phyloP scores from a whole-genome alignment of 1,140 invertebrate species.

The Drosophila suzukii region DNA sequence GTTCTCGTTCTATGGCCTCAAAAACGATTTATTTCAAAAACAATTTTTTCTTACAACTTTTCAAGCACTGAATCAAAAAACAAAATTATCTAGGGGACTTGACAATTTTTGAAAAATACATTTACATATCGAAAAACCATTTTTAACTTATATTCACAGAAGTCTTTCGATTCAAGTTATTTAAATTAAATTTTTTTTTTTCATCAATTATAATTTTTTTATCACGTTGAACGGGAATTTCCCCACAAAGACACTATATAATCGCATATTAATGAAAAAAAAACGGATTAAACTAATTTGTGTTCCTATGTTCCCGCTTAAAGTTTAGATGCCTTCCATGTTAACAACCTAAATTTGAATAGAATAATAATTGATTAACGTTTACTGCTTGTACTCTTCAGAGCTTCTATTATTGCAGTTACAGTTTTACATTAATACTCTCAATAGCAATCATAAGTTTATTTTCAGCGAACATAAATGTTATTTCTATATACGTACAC shows the following conservation, averaged over 20 bases:
- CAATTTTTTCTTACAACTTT: too few species aligned
- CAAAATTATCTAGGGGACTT: neutral
- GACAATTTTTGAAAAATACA: neutral
- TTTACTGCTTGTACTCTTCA: conserved; percentile 9
- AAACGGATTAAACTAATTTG: conserved; percentile 1
- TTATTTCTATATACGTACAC: conserved; percentile 11
- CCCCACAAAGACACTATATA: conserved; percentile 2
- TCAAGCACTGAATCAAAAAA: too few species aligned
- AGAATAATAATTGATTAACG: conserved; percentile 8
- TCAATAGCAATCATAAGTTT: conserved; percentile 6
- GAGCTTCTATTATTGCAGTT: conserved; percentile 10
- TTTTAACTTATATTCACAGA: neutral
- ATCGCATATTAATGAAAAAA: conserved; percentile 3
- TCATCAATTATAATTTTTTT: neutral
- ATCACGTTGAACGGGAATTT: conserved; percentile 3
- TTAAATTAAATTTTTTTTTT: neutral
- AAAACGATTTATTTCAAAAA: neutral
- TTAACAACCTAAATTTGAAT: conserved; percentile 6
- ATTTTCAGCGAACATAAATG: conserved; percentile 12
- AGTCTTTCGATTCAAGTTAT: neutral
- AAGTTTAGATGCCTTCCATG: conserved; percentile 5
- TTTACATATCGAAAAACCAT: neutral
- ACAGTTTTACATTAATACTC: conserved; percentile 7
- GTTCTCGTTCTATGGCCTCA: neutral
- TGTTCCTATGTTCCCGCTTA: conserved; percentile 10